Evolutionary conservation across 2,113 vertebrate species (phyloP).

Genomic region (Saimiri boliviensis): DNA sequence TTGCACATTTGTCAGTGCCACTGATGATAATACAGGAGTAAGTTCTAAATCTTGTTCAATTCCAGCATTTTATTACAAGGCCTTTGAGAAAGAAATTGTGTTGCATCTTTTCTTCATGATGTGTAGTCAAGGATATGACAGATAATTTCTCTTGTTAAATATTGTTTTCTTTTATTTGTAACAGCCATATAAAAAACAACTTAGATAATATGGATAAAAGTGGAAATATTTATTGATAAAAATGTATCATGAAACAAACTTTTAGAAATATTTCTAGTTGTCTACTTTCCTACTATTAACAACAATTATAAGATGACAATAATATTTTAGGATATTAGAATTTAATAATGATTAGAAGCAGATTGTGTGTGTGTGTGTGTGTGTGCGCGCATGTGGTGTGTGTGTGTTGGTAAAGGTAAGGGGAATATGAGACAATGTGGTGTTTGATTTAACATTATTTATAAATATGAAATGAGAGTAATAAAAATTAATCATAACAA

Average conservation of each 20-base stretch:
- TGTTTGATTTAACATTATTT: background rate
- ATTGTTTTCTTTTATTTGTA: background rate
- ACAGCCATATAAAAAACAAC: background rate
- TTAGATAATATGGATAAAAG: background rate
- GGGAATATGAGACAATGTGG: background rate
- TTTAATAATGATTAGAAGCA: background rate
- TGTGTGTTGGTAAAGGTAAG: background rate
- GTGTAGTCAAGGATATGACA: background rate
- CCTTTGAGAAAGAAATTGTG: background rate
- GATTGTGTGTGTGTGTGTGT: background rate
- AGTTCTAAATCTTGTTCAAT: background rate
- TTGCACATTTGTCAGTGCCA: background rate
- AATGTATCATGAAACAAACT: background rate
- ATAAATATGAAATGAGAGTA: background rate
- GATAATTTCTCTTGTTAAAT: background rate
- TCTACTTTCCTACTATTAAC: background rate
- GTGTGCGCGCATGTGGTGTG: rapidly evolving
- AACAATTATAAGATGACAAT: background rate
- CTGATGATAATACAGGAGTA: background rate
- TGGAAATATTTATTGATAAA: background rate
- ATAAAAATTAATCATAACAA: background rate
- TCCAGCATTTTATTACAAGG: background rate
- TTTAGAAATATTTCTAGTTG: background rate
- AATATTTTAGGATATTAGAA: background rate
- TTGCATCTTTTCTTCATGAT: background rate